These are phyloP conservation scores for Poecilia gillii DNA, from an alignment of 2,797 vertebrate species.

Conservation along the genomic window DNA sequence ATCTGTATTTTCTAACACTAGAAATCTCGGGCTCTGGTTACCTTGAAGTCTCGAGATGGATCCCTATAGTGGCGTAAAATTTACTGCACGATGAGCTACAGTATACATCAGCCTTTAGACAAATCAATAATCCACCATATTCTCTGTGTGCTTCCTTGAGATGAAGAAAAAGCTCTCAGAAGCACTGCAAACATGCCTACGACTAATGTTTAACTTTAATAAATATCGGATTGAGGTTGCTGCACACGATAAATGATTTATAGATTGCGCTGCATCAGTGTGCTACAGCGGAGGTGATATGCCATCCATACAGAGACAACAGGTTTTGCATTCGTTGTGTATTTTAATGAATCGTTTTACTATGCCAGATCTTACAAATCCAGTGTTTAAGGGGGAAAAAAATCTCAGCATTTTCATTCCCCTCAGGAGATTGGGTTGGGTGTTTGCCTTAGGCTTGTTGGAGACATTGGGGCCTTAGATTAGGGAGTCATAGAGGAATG, in stretches of 20 bases:
- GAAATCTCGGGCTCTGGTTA: not conserved
- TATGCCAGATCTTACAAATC: not conserved
- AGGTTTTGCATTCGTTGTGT: not conserved
- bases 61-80: constrained; percentile 13
- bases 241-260: constrained; percentile 24
- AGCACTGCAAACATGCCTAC: constrained; percentile 3
- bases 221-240: constrained; percentile 21
- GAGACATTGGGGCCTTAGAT: constrained; percentile 46
- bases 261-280: constrained; percentile 12
- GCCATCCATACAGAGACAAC: not conserved
- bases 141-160: not conserved
- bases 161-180: not conserved
- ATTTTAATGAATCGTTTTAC: not conserved
- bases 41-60: constrained; percentile 15
- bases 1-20: not conserved
- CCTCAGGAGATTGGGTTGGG: not conserved
- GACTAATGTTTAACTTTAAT: constrained; percentile 31
- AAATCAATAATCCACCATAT: constrained; percentile 17
- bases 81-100: constrained; percentile 12
- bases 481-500: constrained; percentile 19
- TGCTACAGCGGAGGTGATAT: constrained; percentile 11
- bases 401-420: not conserved
- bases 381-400: not conserved
- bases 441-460: constrained; percentile 20
- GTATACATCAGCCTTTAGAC: constrained; percentile 28